These are phyloP conservation scores for Psix sp. DNA, from an alignment of 1,140 invertebrate genomes.

Conservation along the genomic window DNA sequence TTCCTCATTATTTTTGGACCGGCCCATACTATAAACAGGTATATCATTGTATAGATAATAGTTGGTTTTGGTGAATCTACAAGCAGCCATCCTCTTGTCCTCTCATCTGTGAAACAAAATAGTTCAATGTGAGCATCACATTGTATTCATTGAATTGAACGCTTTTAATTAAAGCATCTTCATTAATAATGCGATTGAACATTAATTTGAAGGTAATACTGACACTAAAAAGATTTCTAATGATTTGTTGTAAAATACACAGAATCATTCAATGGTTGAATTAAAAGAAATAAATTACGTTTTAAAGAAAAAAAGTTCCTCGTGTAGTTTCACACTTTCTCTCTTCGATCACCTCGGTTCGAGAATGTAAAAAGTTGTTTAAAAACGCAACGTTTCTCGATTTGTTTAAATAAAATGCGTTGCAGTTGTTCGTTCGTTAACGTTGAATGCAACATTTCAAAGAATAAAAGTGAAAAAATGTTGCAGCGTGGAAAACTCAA, in stretches of 20 bases:
- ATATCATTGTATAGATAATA: conserved; percentile 84
- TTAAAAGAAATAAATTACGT: background rate
- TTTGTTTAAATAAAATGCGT: too few relatives aligned
- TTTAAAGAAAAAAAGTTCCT: background rate
- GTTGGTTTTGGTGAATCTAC: conserved; percentile 90
- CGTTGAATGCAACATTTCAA: too few relatives aligned
- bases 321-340: conserved; percentile 4
- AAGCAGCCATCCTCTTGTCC: conserved; percentile 91
- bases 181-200: too few relatives aligned
- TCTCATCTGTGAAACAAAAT: conserved; percentile 80
- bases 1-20: conserved; percentile 91
- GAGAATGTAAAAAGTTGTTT: background rate
- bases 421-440: too few relatives aligned
- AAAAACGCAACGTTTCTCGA: too few relatives aligned
- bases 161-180: too few relatives aligned
- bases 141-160: background rate
- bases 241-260: too few relatives aligned
- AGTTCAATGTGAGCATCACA: background rate
- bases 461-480: too few relatives aligned
- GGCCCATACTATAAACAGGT: conserved; percentile 87
- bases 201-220: too few relatives aligned
- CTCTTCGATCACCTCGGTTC: background rate
- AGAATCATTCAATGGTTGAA: background rate
- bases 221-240: too few relatives aligned
- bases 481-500: too few relatives aligned